phyloP scores from a whole-genome alignment of 2,797 vertebrate species.

The Harpagifer antarcticus region DNA sequence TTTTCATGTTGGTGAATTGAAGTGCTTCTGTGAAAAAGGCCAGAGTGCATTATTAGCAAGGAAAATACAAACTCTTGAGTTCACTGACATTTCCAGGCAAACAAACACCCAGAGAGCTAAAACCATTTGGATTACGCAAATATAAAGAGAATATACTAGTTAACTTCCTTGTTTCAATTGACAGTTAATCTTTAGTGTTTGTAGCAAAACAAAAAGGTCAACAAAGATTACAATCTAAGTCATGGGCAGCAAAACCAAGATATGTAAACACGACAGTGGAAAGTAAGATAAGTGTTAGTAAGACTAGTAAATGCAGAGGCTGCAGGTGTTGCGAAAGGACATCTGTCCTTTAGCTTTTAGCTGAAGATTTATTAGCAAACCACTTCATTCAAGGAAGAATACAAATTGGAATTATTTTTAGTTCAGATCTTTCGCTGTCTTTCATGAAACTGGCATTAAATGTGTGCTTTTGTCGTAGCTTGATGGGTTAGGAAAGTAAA shows the following conservation, averaged over 20 bases:
- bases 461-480: neutral
- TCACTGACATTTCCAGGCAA: neutral
- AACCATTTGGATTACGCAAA: neutral
- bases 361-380: too few relatives aligned
- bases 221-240: neutral
- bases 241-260: neutral
- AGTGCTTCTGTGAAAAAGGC: conserved; percentile 1
- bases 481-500: too few relatives aligned
- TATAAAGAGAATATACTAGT: neutral
- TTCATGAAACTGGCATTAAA: neutral
- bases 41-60: conserved; percentile 23
- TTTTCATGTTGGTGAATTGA: conserved; percentile 10
- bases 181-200: neutral
- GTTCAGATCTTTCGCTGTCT: neutral
- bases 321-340: conserved; percentile 1
- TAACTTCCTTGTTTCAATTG: conserved; percentile 11
- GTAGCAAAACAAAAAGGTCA: neutral
- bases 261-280: neutral
- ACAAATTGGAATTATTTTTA: neutral
- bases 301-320: neutral
- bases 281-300: too few relatives aligned
- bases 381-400: neutral
- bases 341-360: neutral
- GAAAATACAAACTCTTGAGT: conserved; percentile 5
- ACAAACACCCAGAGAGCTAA: conserved; percentile 2